Evolutionary conservation across 2,797 vertebrate species (phyloP).

Genomic region (Falco concolor): DNA sequence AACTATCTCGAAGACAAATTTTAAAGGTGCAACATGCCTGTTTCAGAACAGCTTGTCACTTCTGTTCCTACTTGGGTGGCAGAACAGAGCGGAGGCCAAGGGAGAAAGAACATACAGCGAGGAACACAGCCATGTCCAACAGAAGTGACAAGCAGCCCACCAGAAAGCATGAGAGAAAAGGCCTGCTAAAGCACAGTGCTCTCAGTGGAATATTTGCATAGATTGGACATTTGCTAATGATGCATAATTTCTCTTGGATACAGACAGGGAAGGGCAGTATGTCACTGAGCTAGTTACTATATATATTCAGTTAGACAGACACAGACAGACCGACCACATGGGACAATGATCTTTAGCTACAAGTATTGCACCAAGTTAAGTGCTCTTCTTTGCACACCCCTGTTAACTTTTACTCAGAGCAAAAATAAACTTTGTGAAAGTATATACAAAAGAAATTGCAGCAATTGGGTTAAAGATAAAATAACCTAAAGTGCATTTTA

Average conservation of each 20-base stretch:
- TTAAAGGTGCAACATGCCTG: slow-evolving; percentile 61
- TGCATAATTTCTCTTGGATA: slow-evolving; percentile 60
- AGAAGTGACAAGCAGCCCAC: slow-evolving; percentile 37
- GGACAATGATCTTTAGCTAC: slow-evolving; percentile 66
- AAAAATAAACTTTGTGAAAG: slow-evolving; percentile 79
- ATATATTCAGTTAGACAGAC: neutral
- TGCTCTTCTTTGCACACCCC: slow-evolving; percentile 77
- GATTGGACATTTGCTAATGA: slow-evolving; percentile 67
- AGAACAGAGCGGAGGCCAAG: neutral
- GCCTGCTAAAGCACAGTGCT: slow-evolving; percentile 46
- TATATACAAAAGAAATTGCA: slow-evolving; percentile 79
- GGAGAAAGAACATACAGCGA: neutral
- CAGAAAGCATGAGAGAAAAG: slow-evolving; percentile 53
- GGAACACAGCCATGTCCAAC: neutral
- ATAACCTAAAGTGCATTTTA: slow-evolving; percentile 83
- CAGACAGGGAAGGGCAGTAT: slow-evolving; percentile 11
- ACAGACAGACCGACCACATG: slow-evolving; percentile 31
- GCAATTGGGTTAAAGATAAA: slow-evolving; percentile 79
- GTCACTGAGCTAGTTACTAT: neutral
- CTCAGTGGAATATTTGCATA: slow-evolving; percentile 75
- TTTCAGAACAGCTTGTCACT: slow-evolving; percentile 31
- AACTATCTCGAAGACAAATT: neutral
- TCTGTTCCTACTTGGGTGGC: neutral
- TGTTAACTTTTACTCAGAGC: slow-evolving; percentile 75
- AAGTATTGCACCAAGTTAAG: slow-evolving; percentile 79